These are phyloP conservation scores for Zygothrica quintamaculata DNA, from an alignment of 2,888 invertebrate species.

Conservation along the genomic window DNA sequence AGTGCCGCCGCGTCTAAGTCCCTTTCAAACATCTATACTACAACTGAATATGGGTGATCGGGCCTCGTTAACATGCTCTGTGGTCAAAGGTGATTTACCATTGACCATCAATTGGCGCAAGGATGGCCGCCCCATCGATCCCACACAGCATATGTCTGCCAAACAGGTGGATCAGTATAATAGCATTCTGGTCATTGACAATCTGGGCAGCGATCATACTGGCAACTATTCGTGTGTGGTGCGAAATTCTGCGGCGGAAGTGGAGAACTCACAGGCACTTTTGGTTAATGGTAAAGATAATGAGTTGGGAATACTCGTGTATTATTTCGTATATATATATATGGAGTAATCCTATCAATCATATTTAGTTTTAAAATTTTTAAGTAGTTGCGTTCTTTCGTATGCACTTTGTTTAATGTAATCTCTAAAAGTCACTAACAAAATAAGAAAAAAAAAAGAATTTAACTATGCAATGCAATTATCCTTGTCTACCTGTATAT, in stretches of 20 bases:
- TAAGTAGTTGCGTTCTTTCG: conserved; percentile 68
- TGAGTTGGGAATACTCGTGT: conserved; percentile 17
- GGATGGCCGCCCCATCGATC: conserved; percentile 88
- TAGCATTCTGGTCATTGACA: conserved; percentile 91
- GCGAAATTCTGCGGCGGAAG: conserved; percentile 89
- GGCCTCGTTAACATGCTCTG: conserved; percentile 90
- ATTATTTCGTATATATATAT: neutral
- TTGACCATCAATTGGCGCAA: conserved; percentile 91
- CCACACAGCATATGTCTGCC: conserved; percentile 88
- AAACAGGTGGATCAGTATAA: conserved; percentile 91
- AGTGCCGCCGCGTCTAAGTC: conserved; percentile 92
- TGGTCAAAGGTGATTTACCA: conserved; percentile 91
- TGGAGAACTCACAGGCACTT: conserved; percentile 89
- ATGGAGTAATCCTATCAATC: too few species aligned
- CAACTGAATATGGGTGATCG: conserved; percentile 90
- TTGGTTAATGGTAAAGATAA: conserved; percentile 91
- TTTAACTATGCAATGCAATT: conserved; percentile 42
- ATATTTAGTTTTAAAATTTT: conserved; percentile 54
- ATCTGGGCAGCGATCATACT: conserved; percentile 90
- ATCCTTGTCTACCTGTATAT: conserved; percentile 47
- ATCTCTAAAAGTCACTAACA: neutral
- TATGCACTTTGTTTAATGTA: conserved; percentile 50
- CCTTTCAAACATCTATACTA: conserved; percentile 88
- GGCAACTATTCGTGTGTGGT: conserved; percentile 92
- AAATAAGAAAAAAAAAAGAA: conserved; percentile 24